Conservation (phyloP, 2,113 vertebrate genomes). For the Motacilla tschutschensis region DNA sequence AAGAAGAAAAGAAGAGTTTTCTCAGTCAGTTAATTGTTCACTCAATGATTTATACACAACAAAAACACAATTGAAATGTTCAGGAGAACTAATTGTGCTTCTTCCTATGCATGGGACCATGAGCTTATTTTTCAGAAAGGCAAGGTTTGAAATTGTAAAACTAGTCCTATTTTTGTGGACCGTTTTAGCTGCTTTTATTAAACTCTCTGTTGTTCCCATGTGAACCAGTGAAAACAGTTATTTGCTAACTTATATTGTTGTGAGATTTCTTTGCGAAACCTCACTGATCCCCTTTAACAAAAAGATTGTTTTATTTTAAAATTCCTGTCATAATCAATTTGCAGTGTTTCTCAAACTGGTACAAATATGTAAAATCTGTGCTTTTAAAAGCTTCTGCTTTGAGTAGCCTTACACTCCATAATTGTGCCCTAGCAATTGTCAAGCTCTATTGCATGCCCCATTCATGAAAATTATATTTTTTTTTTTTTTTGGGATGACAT, state of each 20-base stretch:
- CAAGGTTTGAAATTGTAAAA: constrained; percentile 57
- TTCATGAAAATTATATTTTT: constrained; percentile 55
- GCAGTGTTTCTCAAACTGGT: constrained; percentile 58
- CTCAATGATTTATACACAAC: constrained; percentile 38
- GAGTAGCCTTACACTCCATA: constrained; percentile 70
- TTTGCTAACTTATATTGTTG: constrained; percentile 5
- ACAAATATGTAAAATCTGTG: constrained; percentile 74
- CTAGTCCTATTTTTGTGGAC: constrained; percentile 17
- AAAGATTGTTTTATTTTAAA: constrained; percentile 57
- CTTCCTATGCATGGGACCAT: constrained; percentile 44
- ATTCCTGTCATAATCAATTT: constrained; percentile 30
- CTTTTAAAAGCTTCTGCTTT: constrained; percentile 70
- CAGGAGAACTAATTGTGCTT: constrained; percentile 66
- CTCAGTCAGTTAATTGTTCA: constrained; percentile 43
- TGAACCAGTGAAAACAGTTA: constrained; percentile 41
- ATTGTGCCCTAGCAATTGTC: constrained; percentile 55
- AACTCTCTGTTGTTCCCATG: constrained; percentile 44
- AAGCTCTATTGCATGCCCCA: constrained; percentile 69
- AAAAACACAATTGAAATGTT: constrained; percentile 55
- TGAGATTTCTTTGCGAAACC: constrained; percentile 35
- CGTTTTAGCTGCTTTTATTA: constrained; percentile 53
- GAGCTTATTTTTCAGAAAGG: constrained; percentile 48
- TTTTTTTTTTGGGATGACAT: constrained; percentile 33
- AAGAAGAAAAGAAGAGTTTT: constrained; percentile 58
- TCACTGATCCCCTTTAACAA: constrained; percentile 54